Evolutionary conservation across 2,797 vertebrate species (phyloP).

Genomic region (Gephyroberyx darwinii): DNA sequence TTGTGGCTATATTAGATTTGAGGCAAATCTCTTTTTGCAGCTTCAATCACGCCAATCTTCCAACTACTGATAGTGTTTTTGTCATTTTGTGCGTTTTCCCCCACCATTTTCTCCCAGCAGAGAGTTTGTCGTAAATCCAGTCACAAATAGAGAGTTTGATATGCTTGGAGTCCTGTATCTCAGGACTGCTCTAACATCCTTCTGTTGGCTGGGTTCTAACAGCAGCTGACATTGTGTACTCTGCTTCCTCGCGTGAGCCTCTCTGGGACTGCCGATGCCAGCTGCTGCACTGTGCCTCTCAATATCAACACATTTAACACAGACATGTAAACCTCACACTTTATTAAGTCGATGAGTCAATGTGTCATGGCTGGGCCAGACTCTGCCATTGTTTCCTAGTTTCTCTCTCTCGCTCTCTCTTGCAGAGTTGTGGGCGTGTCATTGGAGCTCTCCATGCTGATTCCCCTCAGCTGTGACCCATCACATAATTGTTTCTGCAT

Average conservation of each 20-base stretch:
- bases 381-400: too few relatives aligned
- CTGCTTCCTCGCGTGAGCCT: constrained; percentile 63
- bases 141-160: constrained; percentile 33
- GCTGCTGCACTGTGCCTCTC: constrained; percentile 71
- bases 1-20: constrained; percentile 22
- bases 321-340: constrained; percentile 74
- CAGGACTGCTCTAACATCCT: constrained; percentile 52
- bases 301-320: constrained; percentile 72
- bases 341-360: constrained; percentile 56
- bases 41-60: not conserved
- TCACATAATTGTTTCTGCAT: too few relatives aligned
- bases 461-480: too few relatives aligned
- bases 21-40: constrained; percentile 20
- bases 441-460: too few relatives aligned
- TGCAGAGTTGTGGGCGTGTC: too few relatives aligned
- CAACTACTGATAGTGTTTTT: constrained; percentile 11
- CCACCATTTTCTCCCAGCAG: constrained; percentile 24
- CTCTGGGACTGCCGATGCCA: constrained; percentile 69
- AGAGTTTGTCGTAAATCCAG: constrained; percentile 27
- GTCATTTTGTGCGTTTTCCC: constrained; percentile 12
- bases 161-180: constrained; percentile 32
- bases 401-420: too few relatives aligned
- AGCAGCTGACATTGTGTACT: constrained; percentile 75
- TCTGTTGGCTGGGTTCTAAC: constrained; percentile 62
- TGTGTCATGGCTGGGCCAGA: too few relatives aligned